A percentile compares a stretch with the other conserved stretches of the same genome.
phyloP scores from a whole-genome alignment of 2,888 invertebrate species.

The Papilio demoleus region DNA sequence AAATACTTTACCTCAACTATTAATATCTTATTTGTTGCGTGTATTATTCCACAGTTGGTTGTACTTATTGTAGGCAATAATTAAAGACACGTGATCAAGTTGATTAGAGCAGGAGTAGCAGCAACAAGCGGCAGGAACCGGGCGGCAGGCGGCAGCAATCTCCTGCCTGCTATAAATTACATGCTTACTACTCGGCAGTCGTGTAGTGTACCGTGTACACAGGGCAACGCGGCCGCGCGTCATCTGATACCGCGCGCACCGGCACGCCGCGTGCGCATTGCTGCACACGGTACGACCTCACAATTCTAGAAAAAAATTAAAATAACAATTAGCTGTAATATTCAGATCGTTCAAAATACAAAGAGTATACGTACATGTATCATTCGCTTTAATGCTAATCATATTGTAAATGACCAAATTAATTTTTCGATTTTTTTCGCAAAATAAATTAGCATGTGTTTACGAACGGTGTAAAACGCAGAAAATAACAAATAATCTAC shows the following conservation, averaged over 20 bases:
- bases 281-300: constrained; percentile 36
- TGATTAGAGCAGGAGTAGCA: constrained; percentile 1
- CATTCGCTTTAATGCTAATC: too few relatives aligned
- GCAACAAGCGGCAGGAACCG: constrained; percentile 12
- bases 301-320: not conserved
- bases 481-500: too few relatives aligned
- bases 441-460: too few relatives aligned
- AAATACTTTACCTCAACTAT: not conserved
- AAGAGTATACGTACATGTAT: too few relatives aligned
- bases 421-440: not conserved
- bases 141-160: constrained; percentile 36
- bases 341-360: too few relatives aligned
- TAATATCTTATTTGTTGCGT: not conserved
- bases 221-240: constrained; percentile 57
- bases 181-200: constrained; percentile 51
- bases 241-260: constrained; percentile 58
- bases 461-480: too few relatives aligned
- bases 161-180: constrained; percentile 71
- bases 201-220: constrained; percentile 57
- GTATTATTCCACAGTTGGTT: not conserved
- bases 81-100: constrained; percentile 41
- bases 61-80: constrained; percentile 19
- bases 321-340: not conserved
- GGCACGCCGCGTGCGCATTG: constrained; percentile 51
- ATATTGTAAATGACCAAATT: too few relatives aligned